Conservation (phyloP, 2,113 vertebrate species). For the Rhizomys pruinosus region DNA sequence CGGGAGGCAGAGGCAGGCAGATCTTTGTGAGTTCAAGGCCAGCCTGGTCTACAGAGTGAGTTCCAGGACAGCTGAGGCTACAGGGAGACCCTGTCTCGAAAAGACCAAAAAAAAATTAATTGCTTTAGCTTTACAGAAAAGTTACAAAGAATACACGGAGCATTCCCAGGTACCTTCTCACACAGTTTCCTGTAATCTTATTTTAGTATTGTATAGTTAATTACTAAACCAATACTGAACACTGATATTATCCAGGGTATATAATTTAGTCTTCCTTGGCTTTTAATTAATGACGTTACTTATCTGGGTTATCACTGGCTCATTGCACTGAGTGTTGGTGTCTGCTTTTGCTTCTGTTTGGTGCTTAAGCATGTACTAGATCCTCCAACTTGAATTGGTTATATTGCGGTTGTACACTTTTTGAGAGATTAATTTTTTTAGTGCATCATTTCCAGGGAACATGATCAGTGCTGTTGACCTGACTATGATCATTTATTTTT, state of each 20-base stretch:
- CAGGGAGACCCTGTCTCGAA: too few species aligned
- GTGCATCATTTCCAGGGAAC: background rate
- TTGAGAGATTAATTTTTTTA: background rate
- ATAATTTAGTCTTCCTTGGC: background rate
- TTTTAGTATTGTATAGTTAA: background rate
- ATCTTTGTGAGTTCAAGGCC: too few species aligned
- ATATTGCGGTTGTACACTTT: background rate
- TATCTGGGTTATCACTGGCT: background rate
- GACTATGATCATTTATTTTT: background rate
- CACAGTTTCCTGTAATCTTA: background rate
- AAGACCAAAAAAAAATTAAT: background rate
- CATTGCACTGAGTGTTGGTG: background rate
- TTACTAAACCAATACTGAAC: background rate
- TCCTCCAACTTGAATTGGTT: background rate
- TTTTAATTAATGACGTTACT: background rate
- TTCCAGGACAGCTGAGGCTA: too few species aligned
- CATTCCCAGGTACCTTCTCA: background rate
- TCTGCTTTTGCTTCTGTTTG: background rate
- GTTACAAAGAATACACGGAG: background rate
- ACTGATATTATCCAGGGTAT: background rate
- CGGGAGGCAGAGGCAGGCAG: too few species aligned
- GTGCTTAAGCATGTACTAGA: background rate
- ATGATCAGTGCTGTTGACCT: background rate
- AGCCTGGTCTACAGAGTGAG: too few species aligned
- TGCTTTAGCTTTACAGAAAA: slow-evolving; percentile 19